phyloP scores from a whole-genome alignment of 2,888 invertebrate genomes.

The Pristionchus arcanus region DNA sequence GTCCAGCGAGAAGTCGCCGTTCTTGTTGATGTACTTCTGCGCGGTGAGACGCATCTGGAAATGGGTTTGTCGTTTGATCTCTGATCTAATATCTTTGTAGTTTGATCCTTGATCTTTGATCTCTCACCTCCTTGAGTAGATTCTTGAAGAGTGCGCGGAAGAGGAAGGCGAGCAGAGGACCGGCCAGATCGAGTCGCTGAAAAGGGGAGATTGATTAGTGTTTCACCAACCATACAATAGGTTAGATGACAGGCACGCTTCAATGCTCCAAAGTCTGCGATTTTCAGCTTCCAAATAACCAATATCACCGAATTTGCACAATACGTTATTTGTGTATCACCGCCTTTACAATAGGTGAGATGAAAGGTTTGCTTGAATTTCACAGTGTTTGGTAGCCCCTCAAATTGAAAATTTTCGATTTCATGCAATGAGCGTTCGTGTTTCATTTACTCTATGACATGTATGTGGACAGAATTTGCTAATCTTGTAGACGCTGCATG shows the following conservation, averaged over 20 bases:
- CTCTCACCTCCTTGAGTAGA: constrained; percentile 76
- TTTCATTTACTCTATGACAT: not conserved
- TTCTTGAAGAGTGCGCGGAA: constrained; percentile 88
- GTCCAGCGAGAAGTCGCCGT: constrained; percentile 98
- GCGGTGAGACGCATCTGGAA: constrained; percentile 97
- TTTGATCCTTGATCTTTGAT: not conserved
- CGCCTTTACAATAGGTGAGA: too few species aligned
- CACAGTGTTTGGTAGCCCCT: too few species aligned
- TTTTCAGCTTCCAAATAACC: too few species aligned
- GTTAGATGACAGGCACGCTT: not conserved
- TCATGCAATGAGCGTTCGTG: not conserved
- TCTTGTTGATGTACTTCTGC: constrained; percentile 98
- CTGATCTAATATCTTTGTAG: not conserved
- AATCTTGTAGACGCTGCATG: too few species aligned
- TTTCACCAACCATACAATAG: not conserved
- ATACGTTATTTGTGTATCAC: too few species aligned
- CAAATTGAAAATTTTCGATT: too few species aligned
- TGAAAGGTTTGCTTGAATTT: too few species aligned
- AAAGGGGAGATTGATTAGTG: not conserved
- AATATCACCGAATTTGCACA: too few species aligned
- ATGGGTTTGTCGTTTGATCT: not conserved
- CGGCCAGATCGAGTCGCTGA: constrained; percentile 97
- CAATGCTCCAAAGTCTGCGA: too few species aligned
- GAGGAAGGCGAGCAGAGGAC: constrained; percentile 95
- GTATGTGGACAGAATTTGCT: too few species aligned